These are phyloP conservation scores for Botia almorhae DNA, from an alignment of 2,797 vertebrate genomes.

Conservation along the genomic window DNA sequence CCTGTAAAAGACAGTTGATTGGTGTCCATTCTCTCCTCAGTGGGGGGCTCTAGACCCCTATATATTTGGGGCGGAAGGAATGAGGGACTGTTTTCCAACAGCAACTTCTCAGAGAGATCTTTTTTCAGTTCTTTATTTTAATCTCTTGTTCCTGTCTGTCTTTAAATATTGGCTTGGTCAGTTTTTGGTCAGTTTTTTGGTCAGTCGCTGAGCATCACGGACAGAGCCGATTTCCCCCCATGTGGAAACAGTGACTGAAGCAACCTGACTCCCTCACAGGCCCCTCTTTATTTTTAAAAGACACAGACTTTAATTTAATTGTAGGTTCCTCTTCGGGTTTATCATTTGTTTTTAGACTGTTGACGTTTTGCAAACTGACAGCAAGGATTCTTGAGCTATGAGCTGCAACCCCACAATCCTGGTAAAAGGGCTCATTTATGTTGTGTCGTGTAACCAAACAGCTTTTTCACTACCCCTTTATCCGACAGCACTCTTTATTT, in stretches of 20 bases:
- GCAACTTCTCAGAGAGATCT: slow-evolving; percentile 17
- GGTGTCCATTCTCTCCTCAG: slow-evolving; percentile 61
- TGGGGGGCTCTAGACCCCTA: slow-evolving; percentile 45
- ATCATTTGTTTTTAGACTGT: slow-evolving; percentile 68
- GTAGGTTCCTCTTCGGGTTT: slow-evolving; percentile 69
- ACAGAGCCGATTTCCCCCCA: slow-evolving; percentile 40
- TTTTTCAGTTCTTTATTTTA: slow-evolving; percentile 17
- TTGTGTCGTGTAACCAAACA: slow-evolving; percentile 50
- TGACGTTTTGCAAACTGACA: slow-evolving; percentile 62
- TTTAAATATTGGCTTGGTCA: slow-evolving; percentile 65
- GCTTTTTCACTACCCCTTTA: slow-evolving; percentile 31
- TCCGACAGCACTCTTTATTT: slow-evolving; percentile 26
- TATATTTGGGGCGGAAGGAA: slow-evolving; percentile 39
- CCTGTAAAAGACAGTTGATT: slow-evolving; percentile 56
- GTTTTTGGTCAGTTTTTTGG: slow-evolving; percentile 64
- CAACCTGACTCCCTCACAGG: slow-evolving; percentile 49
- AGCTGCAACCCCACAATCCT: slow-evolving; percentile 65
- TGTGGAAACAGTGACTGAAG: slow-evolving; percentile 70
- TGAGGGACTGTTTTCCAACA: slow-evolving; percentile 56
- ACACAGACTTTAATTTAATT: slow-evolving; percentile 68
- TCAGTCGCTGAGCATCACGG: slow-evolving; percentile 60
- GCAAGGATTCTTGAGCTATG: slow-evolving; percentile 68
- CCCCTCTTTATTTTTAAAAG: slow-evolving; percentile 53
- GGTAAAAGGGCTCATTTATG: slow-evolving; percentile 58
- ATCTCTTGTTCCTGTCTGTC: slow-evolving; percentile 41